Conservation (phyloP, 1,140 invertebrate genomes). For the Drosophila quadrilineata region DNA sequence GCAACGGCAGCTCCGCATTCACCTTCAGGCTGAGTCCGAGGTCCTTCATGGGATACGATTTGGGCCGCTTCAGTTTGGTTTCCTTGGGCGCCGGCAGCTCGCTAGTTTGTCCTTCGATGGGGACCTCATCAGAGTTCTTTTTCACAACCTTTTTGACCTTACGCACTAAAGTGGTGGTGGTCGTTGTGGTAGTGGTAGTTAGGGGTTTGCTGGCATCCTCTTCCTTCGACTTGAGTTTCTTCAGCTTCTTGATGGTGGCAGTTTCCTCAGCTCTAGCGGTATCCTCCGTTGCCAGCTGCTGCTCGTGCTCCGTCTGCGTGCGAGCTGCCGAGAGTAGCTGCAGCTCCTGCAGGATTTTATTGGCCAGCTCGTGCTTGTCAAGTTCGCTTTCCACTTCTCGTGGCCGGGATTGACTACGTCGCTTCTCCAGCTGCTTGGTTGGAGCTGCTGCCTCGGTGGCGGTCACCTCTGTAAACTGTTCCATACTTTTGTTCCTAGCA, state of each 20-base stretch:
- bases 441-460: not conserved
- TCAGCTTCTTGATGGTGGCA: conserved; percentile 75
- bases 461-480: conserved; percentile 39
- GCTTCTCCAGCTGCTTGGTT: conserved; percentile 14
- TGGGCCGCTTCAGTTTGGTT: conserved; percentile 84
- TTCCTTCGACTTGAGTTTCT: conserved; percentile 69
- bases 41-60: conserved; percentile 82
- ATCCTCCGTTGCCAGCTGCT: not conserved
- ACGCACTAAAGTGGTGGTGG: conserved; percentile 51
- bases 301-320: conserved; percentile 46
- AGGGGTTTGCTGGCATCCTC: conserved; percentile 15
- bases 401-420: conserved; percentile 53
- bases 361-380: conserved; percentile 67
- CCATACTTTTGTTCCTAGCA: conserved; percentile 73
- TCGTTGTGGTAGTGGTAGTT: conserved; percentile 19
- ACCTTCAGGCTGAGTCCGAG: conserved; percentile 39
- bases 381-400: conserved; percentile 53
- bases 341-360: conserved; percentile 75
- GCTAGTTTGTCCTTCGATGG: not conserved
- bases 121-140: conserved; percentile 46
- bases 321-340: conserved; percentile 64
- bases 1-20: conserved; percentile 7
- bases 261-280: conserved; percentile 42
- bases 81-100: conserved; percentile 66
- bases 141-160: conserved; percentile 72